phyloP scores from a whole-genome alignment of 2,113 vertebrate species.

The Myotis davidii region DNA sequence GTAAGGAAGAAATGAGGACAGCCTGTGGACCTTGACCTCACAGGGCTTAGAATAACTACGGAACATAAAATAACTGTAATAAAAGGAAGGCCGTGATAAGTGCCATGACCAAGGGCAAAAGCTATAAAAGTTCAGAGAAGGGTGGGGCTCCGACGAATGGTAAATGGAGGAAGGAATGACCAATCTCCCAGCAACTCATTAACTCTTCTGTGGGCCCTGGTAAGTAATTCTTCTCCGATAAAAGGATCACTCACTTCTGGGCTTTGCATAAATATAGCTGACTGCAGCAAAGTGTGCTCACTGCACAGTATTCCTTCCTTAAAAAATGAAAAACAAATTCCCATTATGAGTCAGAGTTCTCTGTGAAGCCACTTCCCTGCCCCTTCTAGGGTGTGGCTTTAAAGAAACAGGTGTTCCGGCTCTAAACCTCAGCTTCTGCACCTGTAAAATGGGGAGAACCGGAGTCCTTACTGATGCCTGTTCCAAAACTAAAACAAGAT shows the following conservation, averaged over 20 bases:
- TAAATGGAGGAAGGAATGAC: neutral
- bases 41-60: neutral
- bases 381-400: neutral
- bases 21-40: conserved; percentile 60
- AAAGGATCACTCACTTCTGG: neutral
- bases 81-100: conserved; percentile 1
- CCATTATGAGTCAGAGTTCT: neutral
- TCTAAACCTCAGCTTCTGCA: neutral
- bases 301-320: neutral
- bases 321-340: neutral
- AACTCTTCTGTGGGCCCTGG: neutral
- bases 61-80: conserved; percentile 56
- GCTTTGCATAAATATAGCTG: neutral
- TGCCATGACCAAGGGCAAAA: neutral
- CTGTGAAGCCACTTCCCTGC: neutral
- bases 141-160: neutral
- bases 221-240: neutral
- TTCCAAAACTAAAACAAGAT: neutral
- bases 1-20: conserved; percentile 22
- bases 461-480: neutral
- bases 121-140: neutral
- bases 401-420: neutral
- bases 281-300: neutral
- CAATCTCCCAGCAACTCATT: neutral
- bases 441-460: neutral